A percentile compares a stretch with the other conserved stretches of the same genome.
Evolutionary conservation across 2,113 vertebrate species (phyloP).

Genomic region (Erpornis zantholeuca): DNA sequence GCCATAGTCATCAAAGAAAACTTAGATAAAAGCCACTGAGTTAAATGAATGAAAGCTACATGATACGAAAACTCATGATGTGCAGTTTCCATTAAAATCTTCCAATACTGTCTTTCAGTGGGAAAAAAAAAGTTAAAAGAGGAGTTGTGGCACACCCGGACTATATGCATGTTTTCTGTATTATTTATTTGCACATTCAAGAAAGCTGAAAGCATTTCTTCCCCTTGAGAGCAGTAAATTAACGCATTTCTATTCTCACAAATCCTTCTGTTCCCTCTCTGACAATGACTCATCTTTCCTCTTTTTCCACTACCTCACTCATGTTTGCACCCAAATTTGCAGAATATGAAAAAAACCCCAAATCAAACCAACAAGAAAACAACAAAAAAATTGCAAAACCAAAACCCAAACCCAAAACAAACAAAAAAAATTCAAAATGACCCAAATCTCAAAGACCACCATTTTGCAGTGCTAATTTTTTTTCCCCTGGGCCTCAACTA

Average conservation of each 20-base stretch:
- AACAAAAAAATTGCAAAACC: not conserved
- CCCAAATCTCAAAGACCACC: fast-evolving
- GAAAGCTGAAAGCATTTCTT: not conserved
- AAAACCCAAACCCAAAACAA: not conserved
- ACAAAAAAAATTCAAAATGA: not conserved
- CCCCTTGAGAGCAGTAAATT: not conserved
- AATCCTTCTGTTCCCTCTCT: not conserved
- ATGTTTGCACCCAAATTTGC: not conserved
- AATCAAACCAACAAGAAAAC: not conserved
- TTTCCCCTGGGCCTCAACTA: not conserved
- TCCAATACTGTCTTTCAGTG: not conserved
- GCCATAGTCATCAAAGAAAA: not conserved
- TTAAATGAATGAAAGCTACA: not conserved
- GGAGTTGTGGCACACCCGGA: not conserved
- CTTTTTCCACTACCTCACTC: not conserved
- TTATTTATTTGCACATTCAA: not conserved
- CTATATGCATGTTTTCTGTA: not conserved
- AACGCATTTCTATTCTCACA: not conserved
- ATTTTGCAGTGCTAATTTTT: not conserved
- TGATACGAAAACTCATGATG: not conserved
- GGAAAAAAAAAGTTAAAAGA: not conserved
- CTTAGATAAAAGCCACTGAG: not conserved
- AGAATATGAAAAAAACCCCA: not conserved
- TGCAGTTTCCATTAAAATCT: not conserved
- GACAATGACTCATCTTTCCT: not conserved